Evolutionary conservation across 2,113 vertebrate genomes (phyloP), one percentile per base, ranked within the genome.

Genomic region (Asarcornis scutulata): DNA sequence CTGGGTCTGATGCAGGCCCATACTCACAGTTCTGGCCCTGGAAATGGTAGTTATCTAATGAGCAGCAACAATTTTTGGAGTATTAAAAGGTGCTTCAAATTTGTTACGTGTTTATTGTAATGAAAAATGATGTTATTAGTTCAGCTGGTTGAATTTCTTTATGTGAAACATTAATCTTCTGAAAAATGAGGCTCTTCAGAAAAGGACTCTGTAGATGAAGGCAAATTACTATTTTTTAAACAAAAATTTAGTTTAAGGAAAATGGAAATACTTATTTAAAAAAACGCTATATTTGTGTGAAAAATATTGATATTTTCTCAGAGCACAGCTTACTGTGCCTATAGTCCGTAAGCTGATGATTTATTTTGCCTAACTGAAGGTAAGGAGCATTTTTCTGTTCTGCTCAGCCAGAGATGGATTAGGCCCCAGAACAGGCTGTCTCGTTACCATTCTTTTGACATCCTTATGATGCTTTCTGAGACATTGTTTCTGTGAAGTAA

Each of bases 91-190:
- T 16, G 16, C 23, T 64, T 83, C 22, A 21, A 38, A 48, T 86
- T 78, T 86, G 55, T 40, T 85, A 32, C 7, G 26, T 78, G 64
- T 62, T 89, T 86, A 72, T 44, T 72, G 76, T 46, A 86, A 64
- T 68, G 76, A 72, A 93, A 90, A 90, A 86, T 83, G 12, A 72
- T 44, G 23, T 72, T 64, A 86, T 81, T 91, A 64, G 56, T 88
- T 90, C 73, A 84, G 40, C 56, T 88, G 52, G 77, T 48, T 48
- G 56, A 52, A 86, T 66, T 71, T 83, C 76, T 74, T 78, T 69
- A 40, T 1, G 11, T 23, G n/a, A 40, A 96, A 74, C 42, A 74
- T 78, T 46, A 46, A 53, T 64, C n/a, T 86, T 72, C 26, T 83
- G 76, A 83, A 83, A 96, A 95, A 81, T 3, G 32, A 91, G 38